Evolutionary conservation across 2,113 vertebrate genomes (phyloP).

Genomic region (Oncorhynchus mykiss): DNA sequence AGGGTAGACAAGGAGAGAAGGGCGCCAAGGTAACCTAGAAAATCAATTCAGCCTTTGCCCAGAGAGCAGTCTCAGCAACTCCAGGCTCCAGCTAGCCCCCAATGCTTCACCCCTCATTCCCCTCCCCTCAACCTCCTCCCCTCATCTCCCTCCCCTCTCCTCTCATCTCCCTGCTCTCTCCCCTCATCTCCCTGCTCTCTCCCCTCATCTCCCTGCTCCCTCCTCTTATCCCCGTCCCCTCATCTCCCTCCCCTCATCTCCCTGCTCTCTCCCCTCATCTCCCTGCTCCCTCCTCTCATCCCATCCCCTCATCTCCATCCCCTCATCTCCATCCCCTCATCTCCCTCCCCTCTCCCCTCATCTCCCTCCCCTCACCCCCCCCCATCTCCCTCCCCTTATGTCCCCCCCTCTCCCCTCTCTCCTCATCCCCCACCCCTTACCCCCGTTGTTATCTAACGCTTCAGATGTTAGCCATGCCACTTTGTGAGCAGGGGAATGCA

Average conservation of each 20-base stretch:
- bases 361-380: no score
- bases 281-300: background rate
- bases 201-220: background rate
- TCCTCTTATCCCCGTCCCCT: background rate
- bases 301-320: background rate
- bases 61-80: background rate
- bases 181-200: background rate
- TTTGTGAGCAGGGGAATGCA: background rate
- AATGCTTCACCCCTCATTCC: background rate
- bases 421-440: no score
- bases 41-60: background rate
- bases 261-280: no score
- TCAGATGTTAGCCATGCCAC: background rate
- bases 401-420: no score
- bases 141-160: background rate
- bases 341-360: background rate
- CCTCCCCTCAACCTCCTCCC: background rate
- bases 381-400: no score
- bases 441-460: background rate
- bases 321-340: no score
- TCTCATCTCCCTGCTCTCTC: no score
- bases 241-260: background rate
- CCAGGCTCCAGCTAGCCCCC: background rate
- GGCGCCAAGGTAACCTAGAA: conserved; percentile 85
- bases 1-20: conserved; percentile 94